These are phyloP conservation scores for Martes martes DNA, from an alignment of 2,113 vertebrate species.

Conservation along the genomic window DNA sequence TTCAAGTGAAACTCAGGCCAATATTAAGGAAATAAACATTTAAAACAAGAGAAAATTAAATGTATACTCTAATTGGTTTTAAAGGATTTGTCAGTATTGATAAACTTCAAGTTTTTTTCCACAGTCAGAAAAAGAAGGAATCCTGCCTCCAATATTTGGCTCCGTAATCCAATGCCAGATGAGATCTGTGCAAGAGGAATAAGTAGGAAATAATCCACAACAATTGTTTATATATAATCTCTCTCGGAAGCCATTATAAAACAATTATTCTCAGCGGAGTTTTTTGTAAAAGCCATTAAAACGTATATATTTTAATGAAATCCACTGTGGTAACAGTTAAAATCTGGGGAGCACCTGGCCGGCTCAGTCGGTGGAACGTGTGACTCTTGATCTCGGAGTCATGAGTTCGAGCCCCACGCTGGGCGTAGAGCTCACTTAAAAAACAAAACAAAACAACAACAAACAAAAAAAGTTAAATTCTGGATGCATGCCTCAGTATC, in stretches of 20 bases:
- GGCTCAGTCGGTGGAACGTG: neutral
- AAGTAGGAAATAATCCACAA: neutral
- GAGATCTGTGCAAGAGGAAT: neutral
- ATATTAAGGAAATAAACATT: neutral
- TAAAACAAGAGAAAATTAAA: neutral
- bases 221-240: neutral
- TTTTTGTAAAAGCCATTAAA: neutral
- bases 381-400: neutral
- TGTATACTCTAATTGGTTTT: neutral
- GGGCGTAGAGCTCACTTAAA: neutral
- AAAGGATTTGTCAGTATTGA: neutral
- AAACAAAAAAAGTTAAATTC: neutral
- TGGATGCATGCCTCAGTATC: neutral
- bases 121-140: neutral
- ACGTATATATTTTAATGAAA: neutral
- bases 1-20: neutral
- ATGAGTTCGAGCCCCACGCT: neutral
- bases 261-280: neutral
- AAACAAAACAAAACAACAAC: neutral
- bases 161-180: neutral
- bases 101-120: constrained; percentile 2
- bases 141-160: neutral
- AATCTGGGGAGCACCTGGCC: neutral
- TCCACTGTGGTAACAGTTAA: neutral
- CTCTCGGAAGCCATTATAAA: neutral